phyloP scores from a whole-genome alignment of 2,113 vertebrate genomes.

The Tonatia bakeri region DNA sequence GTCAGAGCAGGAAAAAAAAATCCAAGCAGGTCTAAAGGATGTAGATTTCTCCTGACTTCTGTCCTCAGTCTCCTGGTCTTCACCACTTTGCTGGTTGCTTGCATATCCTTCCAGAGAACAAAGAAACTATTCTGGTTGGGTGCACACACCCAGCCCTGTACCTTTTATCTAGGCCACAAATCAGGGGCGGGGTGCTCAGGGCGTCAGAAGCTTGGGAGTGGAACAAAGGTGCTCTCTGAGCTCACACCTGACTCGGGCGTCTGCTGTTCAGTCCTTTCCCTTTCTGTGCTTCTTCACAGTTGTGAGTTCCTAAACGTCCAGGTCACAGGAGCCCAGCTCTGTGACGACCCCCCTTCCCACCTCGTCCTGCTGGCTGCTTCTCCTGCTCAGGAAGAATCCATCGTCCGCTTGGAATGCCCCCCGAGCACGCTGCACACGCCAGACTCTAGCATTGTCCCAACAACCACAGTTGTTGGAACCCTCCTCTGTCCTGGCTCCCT shows the following conservation, averaged over 20 bases:
- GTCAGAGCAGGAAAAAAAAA: background rate
- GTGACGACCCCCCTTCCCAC: background rate
- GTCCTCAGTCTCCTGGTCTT: background rate
- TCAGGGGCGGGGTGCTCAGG: background rate
- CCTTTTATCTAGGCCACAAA: background rate
- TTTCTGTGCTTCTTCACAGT: background rate
- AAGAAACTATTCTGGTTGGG: background rate
- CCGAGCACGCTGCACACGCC: fast-evolving
- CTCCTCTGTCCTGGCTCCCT: background rate
- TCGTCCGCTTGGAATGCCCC: fast-evolving
- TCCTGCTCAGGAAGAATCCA: background rate
- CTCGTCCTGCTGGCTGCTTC: background rate
- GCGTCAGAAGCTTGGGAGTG: background rate
- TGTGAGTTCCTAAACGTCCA: fast-evolving
- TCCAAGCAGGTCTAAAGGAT: background rate
- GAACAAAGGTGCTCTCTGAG: background rate
- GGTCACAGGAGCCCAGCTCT: background rate
- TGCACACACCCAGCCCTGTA: background rate
- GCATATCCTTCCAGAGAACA: background rate
- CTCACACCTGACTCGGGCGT: background rate
- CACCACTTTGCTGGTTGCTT: background rate
- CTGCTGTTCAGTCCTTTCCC: background rate
- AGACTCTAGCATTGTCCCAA: background rate
- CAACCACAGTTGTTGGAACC: background rate
- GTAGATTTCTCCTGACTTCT: background rate